Base-by-base conservation (phyloP, 2,113 vertebrate species). In the Mobula hypostoma region DNA sequence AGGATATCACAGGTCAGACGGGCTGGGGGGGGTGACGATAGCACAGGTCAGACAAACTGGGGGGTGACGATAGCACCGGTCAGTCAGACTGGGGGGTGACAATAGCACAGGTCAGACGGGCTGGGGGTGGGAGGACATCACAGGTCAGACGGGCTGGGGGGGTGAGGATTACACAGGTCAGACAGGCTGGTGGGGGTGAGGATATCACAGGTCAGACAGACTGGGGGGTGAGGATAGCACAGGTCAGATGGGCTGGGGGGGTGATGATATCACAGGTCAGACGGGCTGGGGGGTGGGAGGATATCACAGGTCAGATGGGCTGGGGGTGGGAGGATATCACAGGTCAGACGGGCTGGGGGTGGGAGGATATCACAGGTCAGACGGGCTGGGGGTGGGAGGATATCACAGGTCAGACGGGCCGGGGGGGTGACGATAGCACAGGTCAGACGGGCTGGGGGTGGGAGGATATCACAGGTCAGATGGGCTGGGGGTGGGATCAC, bases 141-240 rank as follows among this genome's bases (percentile, higher is more conserved):
- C 27, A 79, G 77, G n/a, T 29, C 27, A 36, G 36, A 36, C 36
- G 36, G 36, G 36, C 36, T 36, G 36, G 0, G 36, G 36, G 36
- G 36, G 24, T 7, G 12, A 12, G 77, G n/a, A 24, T 4, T 0
- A 0, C 27, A 29, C 2, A n/a, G 77, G 7, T 32, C n/a, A 7
- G 27, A 36, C 36, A 0, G 36, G 36, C 36, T 0, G 36, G 36
- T n/a, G 36, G 36, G 36, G 36, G 36, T 36, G 36, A 36, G 0
- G 36, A 36, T 36, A 36, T 36, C 36, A 40, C 17, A 40, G 58
- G 11, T 95, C 74, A 58, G 94, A 68, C 32, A 15, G 74, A 68
- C 95, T 95, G 95, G 95, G 95, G 95, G 32, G 94, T 77, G 94
- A 94, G 94, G 95, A 94, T 94, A 94, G 77, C 91, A 94, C 48